Conservation (phyloP, 2,888 invertebrate genomes). For the Alsophila aescularia region DNA sequence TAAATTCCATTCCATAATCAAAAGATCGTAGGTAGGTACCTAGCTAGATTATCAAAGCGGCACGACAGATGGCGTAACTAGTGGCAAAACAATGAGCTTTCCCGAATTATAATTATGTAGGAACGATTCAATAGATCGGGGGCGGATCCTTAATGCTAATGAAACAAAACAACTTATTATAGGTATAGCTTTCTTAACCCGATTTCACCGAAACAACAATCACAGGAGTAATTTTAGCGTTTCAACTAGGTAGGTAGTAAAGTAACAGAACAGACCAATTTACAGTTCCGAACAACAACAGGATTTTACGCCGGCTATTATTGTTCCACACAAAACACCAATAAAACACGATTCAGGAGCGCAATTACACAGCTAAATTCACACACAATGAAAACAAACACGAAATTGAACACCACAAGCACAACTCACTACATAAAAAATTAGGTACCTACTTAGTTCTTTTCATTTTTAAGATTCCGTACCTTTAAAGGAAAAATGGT, state of each 20-base stretch:
- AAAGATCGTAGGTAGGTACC: slow-evolving; percentile 16
- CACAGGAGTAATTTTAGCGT: slow-evolving; percentile 32
- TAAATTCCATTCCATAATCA: slow-evolving; percentile 19
- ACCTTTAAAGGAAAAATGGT: too few relatives aligned
- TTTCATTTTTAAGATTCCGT: too few relatives aligned
- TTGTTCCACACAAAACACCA: slow-evolving; percentile 15
- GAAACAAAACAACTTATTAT: slow-evolving; percentile 57
- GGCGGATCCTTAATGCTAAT: slow-evolving; percentile 56
- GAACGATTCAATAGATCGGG: slow-evolving; percentile 40
- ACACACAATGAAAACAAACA: slow-evolving; percentile 12
- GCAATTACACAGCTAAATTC: slow-evolving; percentile 11
- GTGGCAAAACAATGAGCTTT: slow-evolving; percentile 62
- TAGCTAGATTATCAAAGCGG: slow-evolving; percentile 35
- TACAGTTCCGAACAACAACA: slow-evolving; percentile 20
- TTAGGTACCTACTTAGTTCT: neutral
- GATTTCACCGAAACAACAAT: slow-evolving; percentile 52
- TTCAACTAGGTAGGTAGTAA: slow-evolving; percentile 13
- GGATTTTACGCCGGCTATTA: slow-evolving; percentile 19
- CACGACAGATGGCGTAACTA: slow-evolving; percentile 68
- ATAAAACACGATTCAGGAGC: slow-evolving; percentile 11
- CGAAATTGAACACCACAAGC: neutral
- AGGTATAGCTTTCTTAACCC: slow-evolving; percentile 58
- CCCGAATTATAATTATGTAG: slow-evolving; percentile 36
- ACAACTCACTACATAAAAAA: neutral
- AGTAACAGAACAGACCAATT: slow-evolving; percentile 11